Conservation (phyloP, 1,140 invertebrate species). For the Lycorma delicatula region DNA sequence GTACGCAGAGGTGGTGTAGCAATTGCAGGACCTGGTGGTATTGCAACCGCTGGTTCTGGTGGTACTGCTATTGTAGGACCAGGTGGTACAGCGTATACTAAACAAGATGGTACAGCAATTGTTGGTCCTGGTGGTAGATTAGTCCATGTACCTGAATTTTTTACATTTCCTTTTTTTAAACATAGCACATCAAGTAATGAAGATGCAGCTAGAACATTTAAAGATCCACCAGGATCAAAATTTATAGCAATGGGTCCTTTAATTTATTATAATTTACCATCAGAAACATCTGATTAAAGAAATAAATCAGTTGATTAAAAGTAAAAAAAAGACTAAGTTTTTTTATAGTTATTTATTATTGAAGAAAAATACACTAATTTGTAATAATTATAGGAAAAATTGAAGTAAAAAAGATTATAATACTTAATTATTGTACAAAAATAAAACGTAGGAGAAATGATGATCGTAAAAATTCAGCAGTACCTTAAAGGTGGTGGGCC, state of each 20-base stretch:
- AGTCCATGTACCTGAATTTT: slow-evolving; percentile 40
- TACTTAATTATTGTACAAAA: no score
- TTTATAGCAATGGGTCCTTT: slow-evolving; percentile 57
- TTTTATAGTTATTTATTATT: no score
- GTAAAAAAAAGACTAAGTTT: no score
- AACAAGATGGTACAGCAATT: slow-evolving; percentile 55
- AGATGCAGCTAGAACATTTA: slow-evolving; percentile 5
- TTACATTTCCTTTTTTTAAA: not conserved
- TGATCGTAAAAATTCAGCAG: no score
- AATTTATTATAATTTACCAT: slow-evolving; percentile 52
- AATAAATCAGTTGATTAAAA: no score
- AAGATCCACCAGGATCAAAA: slow-evolving; percentile 44
- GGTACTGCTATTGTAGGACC: slow-evolving; percentile 65
- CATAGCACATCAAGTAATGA: no score
- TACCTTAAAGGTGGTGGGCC: no score
- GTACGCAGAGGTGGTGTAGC: slow-evolving; percentile 60
- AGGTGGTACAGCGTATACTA: slow-evolving; percentile 57
- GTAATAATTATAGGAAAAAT: no score
- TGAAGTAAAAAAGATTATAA: no score
- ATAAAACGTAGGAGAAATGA: no score
- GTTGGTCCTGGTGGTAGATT: slow-evolving; percentile 57
- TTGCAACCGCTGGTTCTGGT: slow-evolving; percentile 59
- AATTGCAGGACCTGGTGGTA: slow-evolving; percentile 61
- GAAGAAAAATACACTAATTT: no score
- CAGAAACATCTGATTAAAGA: no score